Conservation (phyloP, 2,113 vertebrate species). For the Buteo buteo region DNA sequence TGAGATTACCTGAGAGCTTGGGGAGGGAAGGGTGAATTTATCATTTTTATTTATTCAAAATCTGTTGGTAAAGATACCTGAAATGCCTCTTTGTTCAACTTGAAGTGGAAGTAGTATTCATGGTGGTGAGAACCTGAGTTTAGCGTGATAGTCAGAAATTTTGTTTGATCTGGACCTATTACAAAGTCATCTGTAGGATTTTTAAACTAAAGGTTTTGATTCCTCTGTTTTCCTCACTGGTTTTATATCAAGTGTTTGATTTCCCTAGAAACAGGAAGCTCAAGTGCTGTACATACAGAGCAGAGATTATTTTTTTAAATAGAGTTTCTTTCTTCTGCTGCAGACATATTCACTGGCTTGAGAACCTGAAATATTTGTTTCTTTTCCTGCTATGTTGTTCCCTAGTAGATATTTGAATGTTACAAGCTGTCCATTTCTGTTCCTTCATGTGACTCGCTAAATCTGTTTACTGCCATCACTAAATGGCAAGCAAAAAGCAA, state of each 20-base stretch:
- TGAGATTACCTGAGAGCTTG: background rate
- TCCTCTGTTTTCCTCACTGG: background rate
- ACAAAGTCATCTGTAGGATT: background rate
- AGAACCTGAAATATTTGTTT: conserved; percentile 13
- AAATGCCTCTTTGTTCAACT: background rate
- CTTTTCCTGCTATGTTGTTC: background rate
- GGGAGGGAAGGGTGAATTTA: background rate
- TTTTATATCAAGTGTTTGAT: background rate
- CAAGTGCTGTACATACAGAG: background rate
- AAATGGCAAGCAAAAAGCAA: conserved; percentile 20
- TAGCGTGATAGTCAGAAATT: background rate
- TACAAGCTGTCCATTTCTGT: background rate
- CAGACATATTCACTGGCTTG: background rate
- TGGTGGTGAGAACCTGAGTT: background rate
- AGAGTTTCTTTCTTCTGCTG: background rate
- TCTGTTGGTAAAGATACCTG: background rate
- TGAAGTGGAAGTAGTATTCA: background rate
- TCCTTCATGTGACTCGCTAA: background rate
- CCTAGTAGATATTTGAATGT: background rate
- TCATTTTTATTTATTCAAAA: background rate
- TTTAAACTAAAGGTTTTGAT: background rate
- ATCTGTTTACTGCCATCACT: conserved; percentile 11
- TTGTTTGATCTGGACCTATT: background rate
- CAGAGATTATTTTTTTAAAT: background rate
- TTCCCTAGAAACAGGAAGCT: background rate